phyloP scores from a whole-genome alignment of 2,888 invertebrate genomes.

The Watsonalla binaria region DNA sequence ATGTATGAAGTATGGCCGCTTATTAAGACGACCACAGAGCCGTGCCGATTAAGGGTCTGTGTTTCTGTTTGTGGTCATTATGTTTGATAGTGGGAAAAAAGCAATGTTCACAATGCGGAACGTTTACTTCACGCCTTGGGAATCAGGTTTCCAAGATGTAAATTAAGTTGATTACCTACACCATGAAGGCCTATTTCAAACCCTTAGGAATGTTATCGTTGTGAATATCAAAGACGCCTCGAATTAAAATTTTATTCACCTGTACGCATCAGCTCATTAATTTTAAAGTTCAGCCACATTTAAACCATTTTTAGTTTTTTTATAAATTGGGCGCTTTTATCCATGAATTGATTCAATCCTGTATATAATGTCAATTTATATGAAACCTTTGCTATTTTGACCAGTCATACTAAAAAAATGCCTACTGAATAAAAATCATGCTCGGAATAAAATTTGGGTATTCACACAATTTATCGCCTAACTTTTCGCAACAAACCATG shows the following conservation, averaged over 20 bases:
- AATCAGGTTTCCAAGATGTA: constrained; percentile 53
- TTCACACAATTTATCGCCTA: not conserved
- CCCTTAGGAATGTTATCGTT: constrained; percentile 28
- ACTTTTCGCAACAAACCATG: not conserved
- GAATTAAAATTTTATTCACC: no score
- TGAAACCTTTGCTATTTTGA: no score
- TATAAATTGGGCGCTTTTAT: no score
- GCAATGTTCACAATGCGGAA: constrained; percentile 60
- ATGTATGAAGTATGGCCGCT: not conserved
- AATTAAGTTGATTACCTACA: constrained; percentile 61
- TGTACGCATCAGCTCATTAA: no score
- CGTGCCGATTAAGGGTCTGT: constrained; percentile 37
- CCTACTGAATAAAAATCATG: no score
- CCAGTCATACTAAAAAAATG: no score
- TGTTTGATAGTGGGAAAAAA: constrained; percentile 62
- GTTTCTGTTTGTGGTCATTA: not conserved
- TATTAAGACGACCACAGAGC: not conserved
- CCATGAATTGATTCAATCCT: no score
- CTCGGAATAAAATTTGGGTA: not conserved
- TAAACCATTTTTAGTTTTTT: no score
- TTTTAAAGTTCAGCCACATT: no score
- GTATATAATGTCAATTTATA: no score
- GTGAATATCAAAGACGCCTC: not conserved
- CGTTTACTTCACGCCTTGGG: constrained; percentile 64
- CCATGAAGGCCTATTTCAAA: constrained; percentile 56